Percentiles rank a stretch among this genome's conserved stretches.
These are phyloP conservation scores for Chaenodraco wilsoni DNA, from an alignment of 2,797 vertebrate genomes.

Conservation along the genomic window DNA sequence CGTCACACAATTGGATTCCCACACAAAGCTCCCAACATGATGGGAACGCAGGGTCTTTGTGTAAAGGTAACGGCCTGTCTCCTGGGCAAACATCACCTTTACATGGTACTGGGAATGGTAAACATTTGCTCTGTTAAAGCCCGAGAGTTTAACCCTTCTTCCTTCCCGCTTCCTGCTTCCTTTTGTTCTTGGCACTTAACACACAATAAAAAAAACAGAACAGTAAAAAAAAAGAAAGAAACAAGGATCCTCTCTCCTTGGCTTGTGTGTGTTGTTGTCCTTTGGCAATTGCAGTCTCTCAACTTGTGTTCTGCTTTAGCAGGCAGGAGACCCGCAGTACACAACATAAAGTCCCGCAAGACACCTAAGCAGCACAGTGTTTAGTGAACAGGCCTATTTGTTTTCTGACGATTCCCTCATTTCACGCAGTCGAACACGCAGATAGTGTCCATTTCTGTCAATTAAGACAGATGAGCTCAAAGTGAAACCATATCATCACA, in stretches of 20 bases:
- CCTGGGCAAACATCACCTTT: slow-evolving; percentile 78
- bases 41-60: slow-evolving; percentile 52
- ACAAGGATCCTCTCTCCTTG: slow-evolving; percentile 54
- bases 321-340: slow-evolving; percentile 69
- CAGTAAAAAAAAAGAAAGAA: slow-evolving; percentile 66
- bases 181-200: slow-evolving; percentile 73
- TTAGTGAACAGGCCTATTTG: slow-evolving; percentile 67
- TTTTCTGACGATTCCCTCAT: slow-evolving; percentile 54
- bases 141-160: slow-evolving; percentile 73
- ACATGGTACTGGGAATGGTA: slow-evolving; percentile 78
- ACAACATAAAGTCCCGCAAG: slow-evolving; percentile 74
- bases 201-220: slow-evolving; percentile 60
- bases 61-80: slow-evolving; percentile 69
- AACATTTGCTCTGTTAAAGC: slow-evolving; percentile 81
- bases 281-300: slow-evolving; percentile 82
- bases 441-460: slow-evolving; percentile 61
- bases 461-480: slow-evolving; percentile 69
- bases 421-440: slow-evolving; percentile 30
- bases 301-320: slow-evolving; percentile 74
- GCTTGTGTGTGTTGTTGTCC: slow-evolving; percentile 70
- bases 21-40: slow-evolving; percentile 58
- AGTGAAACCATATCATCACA: slow-evolving; percentile 43
- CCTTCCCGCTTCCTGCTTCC: slow-evolving; percentile 54
- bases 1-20: slow-evolving; percentile 57
- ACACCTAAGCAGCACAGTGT: slow-evolving; percentile 66